These are phyloP conservation scores for Fregata magnificens DNA, from an alignment of 2,113 vertebrate species.

Conservation along the genomic window DNA sequence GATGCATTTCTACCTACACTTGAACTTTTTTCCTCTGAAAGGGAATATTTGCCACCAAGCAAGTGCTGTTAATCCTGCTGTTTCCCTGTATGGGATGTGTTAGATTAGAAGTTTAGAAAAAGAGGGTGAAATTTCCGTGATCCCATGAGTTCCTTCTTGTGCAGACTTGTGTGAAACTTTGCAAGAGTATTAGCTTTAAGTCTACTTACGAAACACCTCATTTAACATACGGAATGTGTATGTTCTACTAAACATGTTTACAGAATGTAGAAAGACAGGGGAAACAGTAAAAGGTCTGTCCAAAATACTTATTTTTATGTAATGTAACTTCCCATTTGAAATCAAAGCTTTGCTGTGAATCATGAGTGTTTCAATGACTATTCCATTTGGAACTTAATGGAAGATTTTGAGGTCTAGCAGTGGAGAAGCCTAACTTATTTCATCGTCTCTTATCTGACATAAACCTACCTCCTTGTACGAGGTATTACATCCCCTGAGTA, in stretches of 20 bases:
- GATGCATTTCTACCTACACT: neutral
- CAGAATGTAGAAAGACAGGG: neutral
- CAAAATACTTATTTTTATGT: neutral
- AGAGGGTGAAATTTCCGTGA: neutral
- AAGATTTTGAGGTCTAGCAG: neutral
- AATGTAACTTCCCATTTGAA: neutral
- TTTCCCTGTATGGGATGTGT: neutral
- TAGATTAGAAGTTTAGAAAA: neutral
- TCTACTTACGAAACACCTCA: neutral
- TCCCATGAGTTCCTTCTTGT: neutral
- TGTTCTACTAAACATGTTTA: neutral
- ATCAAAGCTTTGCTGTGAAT: neutral
- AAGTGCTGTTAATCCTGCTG: neutral
- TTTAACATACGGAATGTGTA: neutral
- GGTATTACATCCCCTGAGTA: no score
- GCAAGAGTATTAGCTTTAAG: neutral
- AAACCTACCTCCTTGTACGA: neutral
- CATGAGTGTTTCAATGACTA: neutral
- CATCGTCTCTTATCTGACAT: neutral
- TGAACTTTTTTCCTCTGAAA: neutral
- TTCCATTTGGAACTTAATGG: neutral
- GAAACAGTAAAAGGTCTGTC: neutral
- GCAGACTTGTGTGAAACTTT: neutral
- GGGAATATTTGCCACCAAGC: neutral
- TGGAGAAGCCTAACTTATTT: neutral